Evolutionary conservation across 2,888 invertebrate genomes (phyloP).

Genomic region (Oithona nana): DNA sequence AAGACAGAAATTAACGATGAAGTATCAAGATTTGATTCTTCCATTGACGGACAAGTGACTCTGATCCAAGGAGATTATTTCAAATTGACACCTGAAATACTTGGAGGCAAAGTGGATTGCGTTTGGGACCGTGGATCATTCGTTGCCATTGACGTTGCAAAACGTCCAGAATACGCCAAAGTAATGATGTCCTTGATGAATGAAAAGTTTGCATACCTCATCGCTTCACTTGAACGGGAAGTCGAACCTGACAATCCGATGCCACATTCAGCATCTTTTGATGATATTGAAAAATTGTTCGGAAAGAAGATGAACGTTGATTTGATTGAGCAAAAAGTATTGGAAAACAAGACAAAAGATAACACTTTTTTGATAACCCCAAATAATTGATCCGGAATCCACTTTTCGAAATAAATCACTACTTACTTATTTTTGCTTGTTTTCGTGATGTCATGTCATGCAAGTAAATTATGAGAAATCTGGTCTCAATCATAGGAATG

Average conservation of each 20-base stretch:
- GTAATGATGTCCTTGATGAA: neutral
- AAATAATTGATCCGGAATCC: too few species aligned
- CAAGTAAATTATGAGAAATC: too few species aligned
- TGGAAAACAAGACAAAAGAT: too few species aligned
- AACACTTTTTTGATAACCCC: too few species aligned
- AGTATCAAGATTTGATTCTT: neutral
- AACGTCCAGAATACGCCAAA: neutral
- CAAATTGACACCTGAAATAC: neutral
- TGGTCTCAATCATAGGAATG: too few species aligned
- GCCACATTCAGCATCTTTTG: constrained; percentile 6
- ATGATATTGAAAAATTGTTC: neutral
- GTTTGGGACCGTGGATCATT: constrained; percentile 10
- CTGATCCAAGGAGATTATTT: constrained; percentile 3
- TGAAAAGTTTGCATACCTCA: neutral
- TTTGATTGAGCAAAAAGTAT: too few species aligned
- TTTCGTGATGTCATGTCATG: too few species aligned
- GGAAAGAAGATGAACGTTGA: too few species aligned
- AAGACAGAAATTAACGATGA: neutral
- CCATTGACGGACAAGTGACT: neutral
- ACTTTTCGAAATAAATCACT: too few species aligned
- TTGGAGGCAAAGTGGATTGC: constrained; percentile 5
- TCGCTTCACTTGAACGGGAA: neutral
- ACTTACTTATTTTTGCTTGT: too few species aligned
- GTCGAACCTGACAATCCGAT: neutral
- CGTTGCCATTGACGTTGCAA: neutral